Conservation (phyloP, 2,113 vertebrate species). For the Chiloscyllium plagiosum region DNA sequence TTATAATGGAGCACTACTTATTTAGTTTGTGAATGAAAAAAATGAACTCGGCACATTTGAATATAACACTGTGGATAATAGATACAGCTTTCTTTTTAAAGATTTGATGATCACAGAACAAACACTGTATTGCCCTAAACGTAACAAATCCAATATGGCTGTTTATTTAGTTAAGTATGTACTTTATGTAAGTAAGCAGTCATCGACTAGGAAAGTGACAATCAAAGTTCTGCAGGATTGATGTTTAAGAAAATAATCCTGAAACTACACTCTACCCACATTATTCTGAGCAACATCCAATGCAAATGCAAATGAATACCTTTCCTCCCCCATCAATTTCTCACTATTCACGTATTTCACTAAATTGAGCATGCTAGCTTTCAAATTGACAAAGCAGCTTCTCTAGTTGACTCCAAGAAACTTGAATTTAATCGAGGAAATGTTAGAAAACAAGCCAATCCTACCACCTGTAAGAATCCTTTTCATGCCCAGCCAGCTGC, state of each 20-base stretch:
- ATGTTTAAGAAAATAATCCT: not conserved
- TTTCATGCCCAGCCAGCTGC: not conserved
- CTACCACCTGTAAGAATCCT: not conserved
- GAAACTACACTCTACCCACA: not conserved
- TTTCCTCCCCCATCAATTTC: not conserved
- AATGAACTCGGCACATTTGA: not conserved
- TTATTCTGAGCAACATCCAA: not conserved
- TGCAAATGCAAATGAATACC: not conserved
- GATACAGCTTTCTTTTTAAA: not conserved
- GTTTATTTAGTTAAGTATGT: slow-evolving; percentile 11
- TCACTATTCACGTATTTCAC: not conserved
- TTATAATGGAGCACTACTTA: not conserved
- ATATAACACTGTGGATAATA: not conserved
- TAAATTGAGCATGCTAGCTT: not conserved
- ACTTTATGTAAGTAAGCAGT: not conserved
- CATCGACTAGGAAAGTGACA: not conserved
- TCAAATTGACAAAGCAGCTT: not conserved
- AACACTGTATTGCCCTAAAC: not conserved
- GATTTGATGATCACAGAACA: not conserved
- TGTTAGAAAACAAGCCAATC: not conserved
- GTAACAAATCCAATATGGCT: not conserved
- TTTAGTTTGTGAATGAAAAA: not conserved
- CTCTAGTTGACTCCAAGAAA: not conserved
- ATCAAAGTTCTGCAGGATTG: not conserved
- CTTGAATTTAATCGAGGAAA: not conserved